Evolutionary conservation across 2,888 invertebrate species (phyloP), one percentile per base, ranked within the genome.

Genomic region (Heliconius cydno): DNA sequence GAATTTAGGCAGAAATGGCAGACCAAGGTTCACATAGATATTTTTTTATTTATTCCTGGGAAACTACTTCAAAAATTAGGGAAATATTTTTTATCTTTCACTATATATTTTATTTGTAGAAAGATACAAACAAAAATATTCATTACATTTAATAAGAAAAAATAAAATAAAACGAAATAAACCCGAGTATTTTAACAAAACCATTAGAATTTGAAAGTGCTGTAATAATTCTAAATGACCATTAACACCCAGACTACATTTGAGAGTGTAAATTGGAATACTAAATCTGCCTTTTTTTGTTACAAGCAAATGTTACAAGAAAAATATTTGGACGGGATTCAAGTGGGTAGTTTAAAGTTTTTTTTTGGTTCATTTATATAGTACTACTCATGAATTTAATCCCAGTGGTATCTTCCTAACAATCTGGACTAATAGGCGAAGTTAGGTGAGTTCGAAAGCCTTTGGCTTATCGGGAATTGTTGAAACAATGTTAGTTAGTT

Each of bases 381-480:
- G n/a, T n/a, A 79, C 79, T 52, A 76, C 81, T 73, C 83, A 81
- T 82, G 84, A 81, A 82, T 83, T 84, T 81, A 83, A 82, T 83
- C 82, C 81, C 81, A 82, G 76, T 79, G 82, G 83, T 81, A 83
- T 84, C 83, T 81, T 83, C 81, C 79, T 76, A 80, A 82, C 82
- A 82, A 82, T 84, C 84, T 82, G 63, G 78, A 76, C 82, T 83
- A 84, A 84, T 83, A 84, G 82, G 81, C 80, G 78, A 83, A 84
- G 82, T 84, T 84, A 78, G 80, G 78, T 78, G 71, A 74, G 79
- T 81, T 82, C 78, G 79, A 78, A 81, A 73, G 75, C 71, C 79
- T 82, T 78, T 80, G 79, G 81, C 82, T 82, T 82, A 82, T 78
- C 78, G 79, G 63, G 74, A 76, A 77, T 80, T 77, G 82, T 79